These are phyloP conservation scores for Paraescarpia echinospica DNA, from an alignment of 1,140 invertebrate genomes.

Conservation along the genomic window DNA sequence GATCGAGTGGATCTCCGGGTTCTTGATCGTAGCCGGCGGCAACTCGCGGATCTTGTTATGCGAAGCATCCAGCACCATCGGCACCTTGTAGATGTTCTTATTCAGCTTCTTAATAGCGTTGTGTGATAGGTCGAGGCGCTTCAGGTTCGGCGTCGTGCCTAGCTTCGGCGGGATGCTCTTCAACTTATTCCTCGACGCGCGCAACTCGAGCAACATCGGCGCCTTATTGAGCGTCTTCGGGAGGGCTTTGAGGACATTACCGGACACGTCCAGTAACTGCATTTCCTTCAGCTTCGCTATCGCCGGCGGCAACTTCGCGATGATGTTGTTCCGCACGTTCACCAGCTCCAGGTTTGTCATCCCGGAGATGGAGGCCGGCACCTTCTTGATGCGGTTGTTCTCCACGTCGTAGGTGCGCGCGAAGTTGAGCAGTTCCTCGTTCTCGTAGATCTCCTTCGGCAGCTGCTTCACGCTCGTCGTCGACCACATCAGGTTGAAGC, in stretches of 20 bases:
- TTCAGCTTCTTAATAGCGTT: conserved; percentile 48
- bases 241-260: conserved; percentile 50
- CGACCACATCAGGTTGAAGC: conserved; percentile 24
- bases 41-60: conserved; percentile 50
- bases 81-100: conserved; percentile 51
- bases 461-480: conserved; percentile 36
- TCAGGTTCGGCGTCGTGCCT: conserved; percentile 45
- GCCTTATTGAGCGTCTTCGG: conserved; percentile 53
- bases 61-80: conserved; percentile 41
- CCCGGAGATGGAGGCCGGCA: conserved; percentile 45
- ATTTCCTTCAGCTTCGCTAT: conserved; percentile 46
- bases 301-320: conserved; percentile 42
- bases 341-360: conserved; percentile 39
- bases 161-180: conserved; percentile 43
- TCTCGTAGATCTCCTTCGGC: conserved; percentile 50
- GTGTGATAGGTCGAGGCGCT: conserved; percentile 43
- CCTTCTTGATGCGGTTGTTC: conserved; percentile 51
- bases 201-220: conserved; percentile 38
- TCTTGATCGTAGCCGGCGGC: conserved; percentile 45
- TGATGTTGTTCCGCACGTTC: conserved; percentile 43
- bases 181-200: conserved; percentile 38
- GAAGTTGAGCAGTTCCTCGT: conserved; percentile 48
- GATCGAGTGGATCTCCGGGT: conserved; percentile 39
- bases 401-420: conserved; percentile 39
- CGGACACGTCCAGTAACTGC: conserved; percentile 44